Percentiles rank a stretch among this genome's conserved stretches.
Conservation (phyloP, 2,888 invertebrate species). For the Empis stercorea region DNA sequence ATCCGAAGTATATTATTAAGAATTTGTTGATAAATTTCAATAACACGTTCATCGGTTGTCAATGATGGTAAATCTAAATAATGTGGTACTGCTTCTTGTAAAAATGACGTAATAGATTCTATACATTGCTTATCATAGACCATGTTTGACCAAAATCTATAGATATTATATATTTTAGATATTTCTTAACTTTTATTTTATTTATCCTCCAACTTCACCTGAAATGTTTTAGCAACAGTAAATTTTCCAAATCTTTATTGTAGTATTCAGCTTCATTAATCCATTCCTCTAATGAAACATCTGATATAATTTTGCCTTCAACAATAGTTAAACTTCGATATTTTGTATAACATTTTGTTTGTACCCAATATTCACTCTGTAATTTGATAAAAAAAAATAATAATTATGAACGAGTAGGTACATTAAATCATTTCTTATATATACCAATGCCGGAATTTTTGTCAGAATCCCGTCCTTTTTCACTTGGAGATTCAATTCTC, state of each 20-base stretch:
- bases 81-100: slow-evolving; percentile 59
- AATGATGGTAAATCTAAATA: slow-evolving; percentile 43
- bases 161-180: slow-evolving; percentile 12
- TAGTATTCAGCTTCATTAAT: slow-evolving; percentile 46
- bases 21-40: slow-evolving; percentile 42
- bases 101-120: slow-evolving; percentile 53
- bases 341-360: slow-evolving; percentile 38
- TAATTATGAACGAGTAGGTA: neutral
- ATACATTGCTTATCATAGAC: slow-evolving; percentile 51
- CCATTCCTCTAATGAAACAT: slow-evolving; percentile 55
- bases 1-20: slow-evolving; percentile 55
- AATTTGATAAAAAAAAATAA: slow-evolving; percentile 17
- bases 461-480: slow-evolving; percentile 41
- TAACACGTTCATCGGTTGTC: slow-evolving; percentile 35
- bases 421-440: slow-evolving; percentile 23
- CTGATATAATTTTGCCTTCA: slow-evolving; percentile 38
- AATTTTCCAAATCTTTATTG: slow-evolving; percentile 52
- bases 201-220: slow-evolving; percentile 35
- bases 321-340: slow-evolving; percentile 44
- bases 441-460: slow-evolving; percentile 52
- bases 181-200: neutral
- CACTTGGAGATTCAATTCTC: slow-evolving; percentile 36
- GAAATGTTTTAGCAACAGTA: slow-evolving; percentile 53
- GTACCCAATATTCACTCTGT: slow-evolving; percentile 38
- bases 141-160: slow-evolving; percentile 60